Base-by-base conservation (phyloP, 1,140 invertebrate species). In the Drosophila punjabiensis region DNA sequence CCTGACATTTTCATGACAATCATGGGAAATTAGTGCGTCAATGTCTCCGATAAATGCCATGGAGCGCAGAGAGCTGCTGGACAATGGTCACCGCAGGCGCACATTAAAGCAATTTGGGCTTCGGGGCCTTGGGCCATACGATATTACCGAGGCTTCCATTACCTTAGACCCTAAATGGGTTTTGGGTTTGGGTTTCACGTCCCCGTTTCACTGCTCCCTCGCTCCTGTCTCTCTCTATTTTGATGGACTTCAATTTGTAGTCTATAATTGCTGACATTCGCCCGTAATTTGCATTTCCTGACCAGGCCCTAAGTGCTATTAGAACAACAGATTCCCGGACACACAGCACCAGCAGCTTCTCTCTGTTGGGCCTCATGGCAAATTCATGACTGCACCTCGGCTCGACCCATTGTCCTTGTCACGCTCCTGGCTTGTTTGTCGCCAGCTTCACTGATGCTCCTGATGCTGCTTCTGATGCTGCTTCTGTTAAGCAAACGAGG, bases 381-480 rank as follows among this genome's bases (percentile, higher is more conserved):
- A 81, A 88, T 88, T 88, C 84, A 88, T 84, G 84, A 53, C 62
- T 63, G 59, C 64, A 59, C 55, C 52, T 24, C 58, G 43, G 45
- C 39, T 60, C 63, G 70, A 77, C 50, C 78, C 74, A 85, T 85
- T 89, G 85, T 79, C 81, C 85, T 81, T 81, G 81, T 45, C 14
- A 50, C 28, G 55, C 41, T 59, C 39, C 16, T 45, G 68, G 52
- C 59, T 39, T 79, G 48, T 71, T 69, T 67, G 32, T 37, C 55
- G 39, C 14, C 70, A 53, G 41, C 48, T 52, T 16, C 48, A 43
- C 32, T 45, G 52, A 61, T 45, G 33, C 39, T 55, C 18, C 35
- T 47, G 43, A 13, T 20, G 18, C 18, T 39, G 1, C 45, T 50
- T 13, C 59, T 59, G 28, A 32, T 56, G 47, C 66, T 24, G 53